A percentile compares a stretch with the other conserved stretches of the same genome.
Evolutionary conservation across 2,888 invertebrate genomes (phyloP).

Genomic region (Harpagoxenus sublaevis): DNA sequence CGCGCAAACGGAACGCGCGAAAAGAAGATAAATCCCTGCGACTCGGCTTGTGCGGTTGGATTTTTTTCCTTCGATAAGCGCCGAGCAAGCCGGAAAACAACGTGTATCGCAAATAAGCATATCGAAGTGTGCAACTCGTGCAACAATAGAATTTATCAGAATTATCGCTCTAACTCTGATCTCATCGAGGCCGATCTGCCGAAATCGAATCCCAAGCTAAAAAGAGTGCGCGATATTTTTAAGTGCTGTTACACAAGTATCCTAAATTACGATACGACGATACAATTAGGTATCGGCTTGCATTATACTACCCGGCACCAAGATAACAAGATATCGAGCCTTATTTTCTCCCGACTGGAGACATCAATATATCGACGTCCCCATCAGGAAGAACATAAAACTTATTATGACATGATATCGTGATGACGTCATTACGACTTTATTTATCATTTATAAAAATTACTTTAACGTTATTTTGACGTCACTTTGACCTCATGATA

Average conservation of each 20-base stretch:
- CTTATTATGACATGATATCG: too few relatives aligned
- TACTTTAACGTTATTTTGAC: too few relatives aligned
- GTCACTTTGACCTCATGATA: too few relatives aligned
- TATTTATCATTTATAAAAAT: too few relatives aligned
- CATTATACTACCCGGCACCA: background rate
- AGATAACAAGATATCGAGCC: background rate
- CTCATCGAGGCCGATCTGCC: background rate
- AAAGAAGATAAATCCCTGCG: background rate
- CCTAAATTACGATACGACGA: background rate
- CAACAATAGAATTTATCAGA: background rate
- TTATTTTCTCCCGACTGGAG: background rate
- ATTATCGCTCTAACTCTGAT: background rate
- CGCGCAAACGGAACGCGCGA: background rate
- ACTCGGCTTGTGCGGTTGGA: background rate
- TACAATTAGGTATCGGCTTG: background rate
- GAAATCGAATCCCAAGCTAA: background rate
- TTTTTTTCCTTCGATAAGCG: background rate
- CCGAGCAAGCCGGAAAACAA: background rate
- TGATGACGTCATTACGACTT: too few relatives aligned
- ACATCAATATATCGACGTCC: constrained; percentile 4
- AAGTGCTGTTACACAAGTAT: background rate
- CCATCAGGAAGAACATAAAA: too few relatives aligned
- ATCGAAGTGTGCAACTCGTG: background rate
- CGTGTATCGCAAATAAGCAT: background rate
- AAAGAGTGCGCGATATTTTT: background rate